phyloP scores from a whole-genome alignment of 2,797 vertebrate genomes.

The Sebastiscus albofasciatus region DNA sequence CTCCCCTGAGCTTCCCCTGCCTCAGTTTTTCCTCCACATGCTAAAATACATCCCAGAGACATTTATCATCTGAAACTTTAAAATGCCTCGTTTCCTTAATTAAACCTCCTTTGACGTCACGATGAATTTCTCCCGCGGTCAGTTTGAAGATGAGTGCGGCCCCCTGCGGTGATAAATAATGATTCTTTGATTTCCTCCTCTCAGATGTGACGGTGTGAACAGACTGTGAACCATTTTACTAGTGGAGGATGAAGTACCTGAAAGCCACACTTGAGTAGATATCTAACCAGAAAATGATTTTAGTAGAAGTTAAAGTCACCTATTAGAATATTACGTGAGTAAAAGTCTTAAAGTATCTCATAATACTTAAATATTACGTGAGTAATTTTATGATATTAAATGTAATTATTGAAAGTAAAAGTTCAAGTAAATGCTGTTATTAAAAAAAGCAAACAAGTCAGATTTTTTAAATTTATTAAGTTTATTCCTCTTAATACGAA shows the following conservation, averaged over 20 bases:
- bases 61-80: conserved; percentile 41
- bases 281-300: too few species aligned
- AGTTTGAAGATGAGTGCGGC: background rate
- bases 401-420: too few species aligned
- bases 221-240: background rate
- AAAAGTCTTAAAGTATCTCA: too few species aligned
- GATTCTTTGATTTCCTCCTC: background rate
- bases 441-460: too few species aligned
- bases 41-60: conserved; percentile 24
- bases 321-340: too few species aligned
- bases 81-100: conserved; percentile 24
- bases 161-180: background rate
- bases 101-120: background rate
- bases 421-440: too few species aligned
- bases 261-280: too few species aligned
- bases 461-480: fast-evolving
- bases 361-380: too few species aligned
- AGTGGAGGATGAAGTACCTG: too few species aligned
- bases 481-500: too few species aligned
- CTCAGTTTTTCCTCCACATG: background rate
- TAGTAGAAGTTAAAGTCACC: too few species aligned
- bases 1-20: conserved; percentile 20
- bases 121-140: background rate
- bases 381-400: too few species aligned
- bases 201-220: conserved; percentile 4